A percentile compares a stretch with the other conserved stretches of the same genome.
These are phyloP conservation scores for Tachystola acroxantha DNA, from an alignment of 2,888 invertebrate species.

Conservation along the genomic window DNA sequence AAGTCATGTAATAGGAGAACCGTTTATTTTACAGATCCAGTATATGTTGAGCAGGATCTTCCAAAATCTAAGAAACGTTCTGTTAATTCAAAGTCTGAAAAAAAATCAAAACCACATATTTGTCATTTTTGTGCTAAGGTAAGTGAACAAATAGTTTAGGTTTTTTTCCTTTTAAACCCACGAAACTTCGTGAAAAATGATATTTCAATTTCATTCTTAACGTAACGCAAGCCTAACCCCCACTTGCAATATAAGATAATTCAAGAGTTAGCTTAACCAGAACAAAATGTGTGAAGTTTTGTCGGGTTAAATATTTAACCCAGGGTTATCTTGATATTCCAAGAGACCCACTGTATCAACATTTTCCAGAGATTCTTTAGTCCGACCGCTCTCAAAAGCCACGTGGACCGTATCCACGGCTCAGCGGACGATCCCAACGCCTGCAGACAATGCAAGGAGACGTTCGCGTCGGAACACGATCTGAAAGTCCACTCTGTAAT, in stretches of 20 bases:
- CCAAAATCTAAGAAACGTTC: conserved; percentile 1
- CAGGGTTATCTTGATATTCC: no score
- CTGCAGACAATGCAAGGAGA: conserved; percentile 62
- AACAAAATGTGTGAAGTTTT: no score
- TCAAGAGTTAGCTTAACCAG: no score
- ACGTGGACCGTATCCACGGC: conserved; percentile 32
- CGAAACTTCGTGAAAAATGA: no score
- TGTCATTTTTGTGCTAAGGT: conserved; percentile 37
- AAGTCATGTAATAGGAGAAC: no score
- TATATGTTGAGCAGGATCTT: not conserved
- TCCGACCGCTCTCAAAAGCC: conserved; percentile 30
- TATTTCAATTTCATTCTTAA: no score
- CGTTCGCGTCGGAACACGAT: conserved; percentile 66
- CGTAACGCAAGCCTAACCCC: no score
- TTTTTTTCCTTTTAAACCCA: no score
- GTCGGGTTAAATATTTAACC: no score
- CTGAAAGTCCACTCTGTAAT: conserved; percentile 64
- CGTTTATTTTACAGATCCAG: not conserved
- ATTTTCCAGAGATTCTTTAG: conserved; percentile 52
- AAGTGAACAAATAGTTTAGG: conserved; percentile 8
- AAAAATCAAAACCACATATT: conserved; percentile 17
- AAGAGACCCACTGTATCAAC: no score
- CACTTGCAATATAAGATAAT: no score
- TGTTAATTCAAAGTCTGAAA: not conserved
- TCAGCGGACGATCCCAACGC: conserved; percentile 20